Evolutionary conservation across 2,113 vertebrate genomes (phyloP).

Genomic region (Xiphophorus hellerii): DNA sequence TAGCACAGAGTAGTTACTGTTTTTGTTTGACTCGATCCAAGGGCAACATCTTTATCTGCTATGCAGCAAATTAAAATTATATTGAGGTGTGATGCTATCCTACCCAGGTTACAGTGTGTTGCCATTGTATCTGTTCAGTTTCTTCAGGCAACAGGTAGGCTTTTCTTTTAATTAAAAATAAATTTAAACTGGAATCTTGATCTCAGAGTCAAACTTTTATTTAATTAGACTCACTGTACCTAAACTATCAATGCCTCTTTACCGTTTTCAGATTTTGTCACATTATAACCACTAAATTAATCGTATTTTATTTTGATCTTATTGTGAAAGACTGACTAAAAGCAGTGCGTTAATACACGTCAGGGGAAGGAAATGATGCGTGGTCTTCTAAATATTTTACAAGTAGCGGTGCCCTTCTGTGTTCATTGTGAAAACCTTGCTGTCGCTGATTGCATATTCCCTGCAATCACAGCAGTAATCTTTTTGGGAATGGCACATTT

Average conservation of each 20-base stretch:
- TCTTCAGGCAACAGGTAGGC: slow-evolving; percentile 14
- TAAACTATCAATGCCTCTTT: not conserved
- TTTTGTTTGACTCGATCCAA: not conserved
- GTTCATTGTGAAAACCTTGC: too few relatives aligned
- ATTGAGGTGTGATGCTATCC: not conserved
- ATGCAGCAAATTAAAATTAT: not conserved
- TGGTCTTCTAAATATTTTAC: too few relatives aligned
- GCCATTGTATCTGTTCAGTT: not conserved
- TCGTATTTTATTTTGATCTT: not conserved
- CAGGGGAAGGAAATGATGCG: too few relatives aligned
- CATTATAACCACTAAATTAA: not conserved
- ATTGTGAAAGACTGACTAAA: not conserved
- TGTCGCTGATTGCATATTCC: too few relatives aligned
- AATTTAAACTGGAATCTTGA: slow-evolving; percentile 41
- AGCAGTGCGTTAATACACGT: not conserved
- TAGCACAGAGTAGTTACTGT: not conserved
- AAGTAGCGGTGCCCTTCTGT: too few relatives aligned
- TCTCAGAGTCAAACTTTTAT: slow-evolving; percentile 36
- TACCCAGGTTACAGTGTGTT: slow-evolving; percentile 1
- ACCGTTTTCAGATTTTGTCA: not conserved
- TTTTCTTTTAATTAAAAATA: slow-evolving; percentile 21
- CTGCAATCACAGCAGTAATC: too few relatives aligned
- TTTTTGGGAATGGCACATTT: too few relatives aligned
- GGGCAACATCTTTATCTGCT: not conserved
- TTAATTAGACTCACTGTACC: slow-evolving; percentile 20